These are phyloP conservation scores for Acanthis flammea DNA, from an alignment of 2,797 vertebrate species.

Conservation along the genomic window DNA sequence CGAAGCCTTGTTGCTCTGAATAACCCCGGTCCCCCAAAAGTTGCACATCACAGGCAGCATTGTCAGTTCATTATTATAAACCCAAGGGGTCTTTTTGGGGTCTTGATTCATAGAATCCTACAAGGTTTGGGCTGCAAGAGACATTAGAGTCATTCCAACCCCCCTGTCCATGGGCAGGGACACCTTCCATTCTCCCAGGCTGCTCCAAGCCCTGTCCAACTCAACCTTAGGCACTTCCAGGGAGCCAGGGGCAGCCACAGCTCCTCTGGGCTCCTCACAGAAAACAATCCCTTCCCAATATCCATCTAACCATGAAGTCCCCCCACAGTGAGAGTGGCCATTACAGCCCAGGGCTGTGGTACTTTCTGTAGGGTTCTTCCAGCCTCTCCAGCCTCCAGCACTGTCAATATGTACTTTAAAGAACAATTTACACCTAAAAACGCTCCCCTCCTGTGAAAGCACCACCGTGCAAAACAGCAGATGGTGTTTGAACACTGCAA, in stretches of 20 bases:
- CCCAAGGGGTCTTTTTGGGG: background rate
- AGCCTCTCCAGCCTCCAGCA: background rate
- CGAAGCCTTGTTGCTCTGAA: fast-evolving
- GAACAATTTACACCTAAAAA: slow-evolving; percentile 19
- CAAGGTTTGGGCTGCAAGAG: background rate
- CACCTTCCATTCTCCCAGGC: fast-evolving
- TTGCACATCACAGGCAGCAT: fast-evolving
- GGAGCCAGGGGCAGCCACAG: background rate
- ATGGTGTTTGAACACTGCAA: slow-evolving; percentile 49
- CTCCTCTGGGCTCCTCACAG: background rate
- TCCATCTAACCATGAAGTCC: background rate
- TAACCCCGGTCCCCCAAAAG: fast-evolving
- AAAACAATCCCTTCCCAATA: background rate
- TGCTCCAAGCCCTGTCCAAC: fast-evolving
- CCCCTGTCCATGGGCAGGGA: background rate
- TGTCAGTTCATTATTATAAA: background rate
- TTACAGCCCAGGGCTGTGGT: background rate
- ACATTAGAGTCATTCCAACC: background rate
- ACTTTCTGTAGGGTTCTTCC: background rate
- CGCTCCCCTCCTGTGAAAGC: background rate
- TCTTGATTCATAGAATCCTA: background rate
- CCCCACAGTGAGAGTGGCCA: fast-evolving
- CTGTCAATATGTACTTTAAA: background rate
- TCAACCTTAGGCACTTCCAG: background rate
- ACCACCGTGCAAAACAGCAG: background rate